Evolutionary conservation across 2,113 vertebrate species (phyloP), one percentile per base, ranked within the genome.

Genomic region (Microcebus ravelobensis): DNA sequence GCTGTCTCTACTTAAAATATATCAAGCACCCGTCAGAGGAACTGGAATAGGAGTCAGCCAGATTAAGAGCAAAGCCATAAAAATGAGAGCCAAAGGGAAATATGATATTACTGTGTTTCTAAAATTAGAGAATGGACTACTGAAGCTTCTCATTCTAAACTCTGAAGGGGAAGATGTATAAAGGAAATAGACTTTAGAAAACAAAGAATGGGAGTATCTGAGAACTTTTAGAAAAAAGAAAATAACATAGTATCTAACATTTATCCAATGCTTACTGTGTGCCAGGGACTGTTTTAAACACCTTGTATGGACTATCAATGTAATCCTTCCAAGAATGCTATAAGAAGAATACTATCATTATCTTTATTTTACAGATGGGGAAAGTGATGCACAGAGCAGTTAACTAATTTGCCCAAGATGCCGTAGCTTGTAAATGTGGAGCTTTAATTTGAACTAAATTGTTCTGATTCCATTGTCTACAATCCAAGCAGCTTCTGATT

Each of bases 1-100:
- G 83, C 82, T 90, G 90, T 91, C 90, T 97, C 67, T 96, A 96
- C 97, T 96, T 98, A 95, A 98, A 97, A 97, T 98, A 95, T 95
- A 96, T 83, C 89, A 93, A 85, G 70, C 90, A 90, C 93, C 96
- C 92, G 87, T 97, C 97, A 96, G 93, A 96, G 80, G 63, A 95
- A 95, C 92, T 98, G 87, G 94, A 96, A 95, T 96, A 96, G 81
- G 87, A 97, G 95, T 96, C 96, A 97, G 93, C 77, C 61, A 96
- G 74, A 97, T 96, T 96, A 98, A 96, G 91, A 96, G 90, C 87
- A 96, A 97, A 97, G 84, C 90, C 90, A 82, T 92, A 97, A 95
- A 97, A 97, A 81, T 94, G 63, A 95, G n/a, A 90, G 80, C 90
- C 95, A 97, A 90, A 92, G 65, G 81, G 96, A 96, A 96, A 97